Conservation (phyloP, 2,797 vertebrate species). For the Anas bahamensis region DNA sequence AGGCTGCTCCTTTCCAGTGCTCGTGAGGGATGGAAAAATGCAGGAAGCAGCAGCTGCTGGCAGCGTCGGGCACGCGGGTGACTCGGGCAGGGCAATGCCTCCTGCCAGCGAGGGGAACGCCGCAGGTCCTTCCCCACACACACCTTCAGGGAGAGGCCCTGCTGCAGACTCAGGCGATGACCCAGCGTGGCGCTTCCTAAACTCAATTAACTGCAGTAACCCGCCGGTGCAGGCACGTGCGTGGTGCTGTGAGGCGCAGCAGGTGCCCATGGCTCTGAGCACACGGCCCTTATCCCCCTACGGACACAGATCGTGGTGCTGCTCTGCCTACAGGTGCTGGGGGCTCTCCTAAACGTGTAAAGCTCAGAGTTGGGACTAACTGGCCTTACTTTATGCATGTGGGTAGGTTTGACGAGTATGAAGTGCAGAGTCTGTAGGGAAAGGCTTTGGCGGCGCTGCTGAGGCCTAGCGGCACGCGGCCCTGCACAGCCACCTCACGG, state of each 20-base stretch:
- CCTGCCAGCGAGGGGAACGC: background rate
- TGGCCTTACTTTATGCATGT: background rate
- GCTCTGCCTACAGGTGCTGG: rapidly evolving
- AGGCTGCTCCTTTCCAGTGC: background rate
- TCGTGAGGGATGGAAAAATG: background rate
- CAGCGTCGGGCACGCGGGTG: background rate
- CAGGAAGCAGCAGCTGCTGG: constrained; percentile 5
- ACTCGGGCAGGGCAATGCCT: background rate
- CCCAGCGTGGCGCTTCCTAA: rapidly evolving
- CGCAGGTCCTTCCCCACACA: rapidly evolving
- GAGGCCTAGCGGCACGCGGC: rapidly evolving
- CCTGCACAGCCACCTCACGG: rapidly evolving
- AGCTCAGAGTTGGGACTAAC: background rate
- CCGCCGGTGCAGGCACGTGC: rapidly evolving
- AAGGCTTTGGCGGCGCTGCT: rapidly evolving
- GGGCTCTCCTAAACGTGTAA: background rate
- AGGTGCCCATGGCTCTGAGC: background rate
- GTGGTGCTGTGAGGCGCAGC: rapidly evolving
- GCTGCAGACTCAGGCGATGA: background rate
- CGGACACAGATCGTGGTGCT: rapidly evolving
- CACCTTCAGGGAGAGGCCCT: background rate
- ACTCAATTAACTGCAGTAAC: background rate
- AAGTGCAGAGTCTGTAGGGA: rapidly evolving
- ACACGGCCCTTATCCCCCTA: rapidly evolving
- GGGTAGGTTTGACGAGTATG: too few relatives aligned